Base-by-base conservation (phyloP, 1,140 invertebrate species). In the Brachionus sp. region DNA sequence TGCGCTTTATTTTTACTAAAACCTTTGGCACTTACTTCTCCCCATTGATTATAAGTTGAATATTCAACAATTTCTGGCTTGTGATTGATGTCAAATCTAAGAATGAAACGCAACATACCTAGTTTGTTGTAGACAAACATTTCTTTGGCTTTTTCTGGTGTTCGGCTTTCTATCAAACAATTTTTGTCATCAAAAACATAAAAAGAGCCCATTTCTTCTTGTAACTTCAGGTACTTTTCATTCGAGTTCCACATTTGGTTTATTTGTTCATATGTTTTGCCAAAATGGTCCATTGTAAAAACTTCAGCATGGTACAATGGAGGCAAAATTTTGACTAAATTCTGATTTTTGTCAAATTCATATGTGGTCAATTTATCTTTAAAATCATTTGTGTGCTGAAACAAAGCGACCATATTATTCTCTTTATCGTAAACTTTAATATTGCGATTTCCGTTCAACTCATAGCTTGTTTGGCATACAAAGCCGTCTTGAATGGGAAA, bases 291-390 rank as follows among this genome's bases (percentile, higher is more conserved):
- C 33, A 70, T 3, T n/a, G 66, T 70, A 13, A 70, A 37, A 75
- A 46, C 70, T 75, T 75, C 3, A 19, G 19, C 37, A 75, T 75
- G 37, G 35, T 37, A 46, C 37, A 44, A 44, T 44, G 70, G 70
- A 44, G 70, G 37, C 42, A 75, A 23, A 12, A 75, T 75, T 75
- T 46, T 44, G 16, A 50, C 25, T 2, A 44, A 44, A 44, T 75
- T 75, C 5, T 75, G 37, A 44, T 75, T 75, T 12, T 75, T n/a
- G 13, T 75, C 70, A 46, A 25, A 75, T 7, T 75, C 70, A 2
- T 75, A 75, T 25, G 70, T 75, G 25, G 70, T 75, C 6, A 75
- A 75, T 25, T 5, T 46, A 23, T 75, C 70, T 25, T 75, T 23
- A 29, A 44, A 44, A 23, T 46, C 2, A 7, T 25, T 75, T 7